phyloP scores from a whole-genome alignment of 2,888 invertebrate genomes.

The Augochlorella aurata region DNA sequence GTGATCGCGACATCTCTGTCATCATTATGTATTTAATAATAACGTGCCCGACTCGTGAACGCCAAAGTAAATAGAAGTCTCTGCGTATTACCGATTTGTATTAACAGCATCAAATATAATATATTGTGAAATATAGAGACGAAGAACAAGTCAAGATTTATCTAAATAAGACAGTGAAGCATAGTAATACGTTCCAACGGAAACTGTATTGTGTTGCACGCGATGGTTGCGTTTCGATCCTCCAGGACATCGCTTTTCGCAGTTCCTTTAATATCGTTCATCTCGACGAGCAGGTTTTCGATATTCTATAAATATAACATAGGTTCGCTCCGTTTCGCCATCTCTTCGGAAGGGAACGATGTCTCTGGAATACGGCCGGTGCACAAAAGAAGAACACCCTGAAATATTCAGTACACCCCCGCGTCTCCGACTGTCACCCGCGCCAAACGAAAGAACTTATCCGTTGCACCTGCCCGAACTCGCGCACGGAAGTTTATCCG shows the following conservation, averaged over 20 bases:
- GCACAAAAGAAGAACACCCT: conserved; percentile 11
- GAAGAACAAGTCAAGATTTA: too few relatives aligned
- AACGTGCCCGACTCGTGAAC: too few relatives aligned
- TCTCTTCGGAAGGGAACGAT: neutral
- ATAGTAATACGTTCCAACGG: too few relatives aligned
- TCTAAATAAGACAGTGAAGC: too few relatives aligned
- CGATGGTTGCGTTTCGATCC: neutral
- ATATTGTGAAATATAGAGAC: too few relatives aligned
- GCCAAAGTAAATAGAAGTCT: too few relatives aligned
- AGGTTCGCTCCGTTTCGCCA: neutral
- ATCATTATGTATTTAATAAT: too few relatives aligned
- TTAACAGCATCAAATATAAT: too few relatives aligned
- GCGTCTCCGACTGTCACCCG: conserved; percentile 35
- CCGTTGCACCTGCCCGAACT: conserved; percentile 57
- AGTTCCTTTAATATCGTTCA: neutral
- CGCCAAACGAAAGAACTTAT: conserved; percentile 53
- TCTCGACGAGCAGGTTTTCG: neutral
- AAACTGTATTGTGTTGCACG: too few relatives aligned
- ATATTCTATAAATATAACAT: conserved; percentile 7
- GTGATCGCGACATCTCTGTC: too few relatives aligned
- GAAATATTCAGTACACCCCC: conserved; percentile 44
- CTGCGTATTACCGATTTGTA: too few relatives aligned
- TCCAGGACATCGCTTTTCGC: neutral
- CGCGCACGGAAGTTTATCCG: conserved; percentile 63
- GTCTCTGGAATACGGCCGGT: neutral